Evolutionary conservation across 2,888 invertebrate genomes (phyloP).

Genomic region (Dasysyrphus albostriatus): DNA sequence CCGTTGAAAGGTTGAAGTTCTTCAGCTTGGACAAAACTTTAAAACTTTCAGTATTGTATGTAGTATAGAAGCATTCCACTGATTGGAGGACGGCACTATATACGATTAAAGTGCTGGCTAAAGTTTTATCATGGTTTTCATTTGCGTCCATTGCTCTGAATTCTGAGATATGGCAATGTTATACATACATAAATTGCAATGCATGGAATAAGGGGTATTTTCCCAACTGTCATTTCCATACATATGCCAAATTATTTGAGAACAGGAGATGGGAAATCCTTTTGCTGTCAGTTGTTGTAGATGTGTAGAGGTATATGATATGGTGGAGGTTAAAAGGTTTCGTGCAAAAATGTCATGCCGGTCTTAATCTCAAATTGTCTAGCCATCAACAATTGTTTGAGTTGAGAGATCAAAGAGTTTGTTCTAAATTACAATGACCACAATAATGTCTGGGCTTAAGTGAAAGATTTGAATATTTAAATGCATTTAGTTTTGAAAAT

Average conservation of each 20-base stretch:
- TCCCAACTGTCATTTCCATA: slow-evolving; percentile 67
- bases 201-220: slow-evolving; percentile 51
- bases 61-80: slow-evolving; percentile 48
- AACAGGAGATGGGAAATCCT: slow-evolving; percentile 44
- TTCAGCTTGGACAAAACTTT: slow-evolving; percentile 70
- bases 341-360: slow-evolving; percentile 58
- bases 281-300: slow-evolving; percentile 33
- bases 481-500: slow-evolving; percentile 12
- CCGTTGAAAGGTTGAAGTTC: slow-evolving; percentile 57
- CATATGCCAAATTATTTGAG: slow-evolving; percentile 63
- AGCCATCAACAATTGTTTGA: slow-evolving; percentile 59
- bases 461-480: slow-evolving; percentile 50
- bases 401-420: slow-evolving; percentile 66
- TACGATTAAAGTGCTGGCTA: slow-evolving; percentile 57
- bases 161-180: neutral
- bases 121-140: slow-evolving; percentile 56
- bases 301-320: neutral
- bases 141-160: slow-evolving; percentile 25
- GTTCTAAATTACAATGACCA: slow-evolving; percentile 69
- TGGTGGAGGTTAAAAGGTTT: slow-evolving; percentile 46
- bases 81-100: slow-evolving; percentile 58
- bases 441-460: slow-evolving; percentile 45
- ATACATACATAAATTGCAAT: neutral
- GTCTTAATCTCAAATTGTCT: slow-evolving; percentile 57
- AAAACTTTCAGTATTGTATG: slow-evolving; percentile 62